Base-by-base conservation (phyloP, 2,888 invertebrate genomes). In the Brachyptera risi region DNA sequence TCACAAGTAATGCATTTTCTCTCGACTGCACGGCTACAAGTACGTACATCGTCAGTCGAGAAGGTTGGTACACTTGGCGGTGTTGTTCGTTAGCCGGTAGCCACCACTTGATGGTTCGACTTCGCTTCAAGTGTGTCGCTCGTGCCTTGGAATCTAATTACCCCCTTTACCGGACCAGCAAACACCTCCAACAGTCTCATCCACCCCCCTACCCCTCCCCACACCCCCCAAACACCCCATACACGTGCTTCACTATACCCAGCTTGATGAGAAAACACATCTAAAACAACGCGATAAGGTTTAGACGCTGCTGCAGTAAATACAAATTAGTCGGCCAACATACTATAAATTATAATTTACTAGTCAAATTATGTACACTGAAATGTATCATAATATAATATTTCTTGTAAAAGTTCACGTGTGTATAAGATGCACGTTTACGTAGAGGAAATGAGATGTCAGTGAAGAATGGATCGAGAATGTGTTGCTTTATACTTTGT, bases 141-240 rank as follows among this genome's bases (percentile, higher is more conserved):
- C 42, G 42, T 42, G 42, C 42, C 17, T n/a, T 7, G 42, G 42
- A 42, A 42, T 17, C 42, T 42, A 42, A 42, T 42, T 42, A 42
- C 42, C 42, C 17, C 42, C 21, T n/a, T 42, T 42, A 42, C 42
- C 42, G 2, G 42, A 21, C n/a, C 42, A 11, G 35, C 35, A 31
- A 31, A 31, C 35, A 11, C 35, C 35, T 31, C 35, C 35, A 31
- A 5, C 35, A 5, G 7, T 11, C 11, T 31, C 5, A 5, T 7
- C 42, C 42, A 3, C 42, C 42, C 19, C 42, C 19, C 17, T 42
- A 17, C 11, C 17, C 21, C 42, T 17, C 17, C 42, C 42, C 42
- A 19, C 9, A 17, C 38, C 3, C 38, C 3, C 11, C 4, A 13
- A 3, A 17, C 13, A 15, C 13, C 38, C 38, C 17, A 38, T 17